Conservation (phyloP, 1,140 invertebrate species). For the Ganaspis sp. region DNA sequence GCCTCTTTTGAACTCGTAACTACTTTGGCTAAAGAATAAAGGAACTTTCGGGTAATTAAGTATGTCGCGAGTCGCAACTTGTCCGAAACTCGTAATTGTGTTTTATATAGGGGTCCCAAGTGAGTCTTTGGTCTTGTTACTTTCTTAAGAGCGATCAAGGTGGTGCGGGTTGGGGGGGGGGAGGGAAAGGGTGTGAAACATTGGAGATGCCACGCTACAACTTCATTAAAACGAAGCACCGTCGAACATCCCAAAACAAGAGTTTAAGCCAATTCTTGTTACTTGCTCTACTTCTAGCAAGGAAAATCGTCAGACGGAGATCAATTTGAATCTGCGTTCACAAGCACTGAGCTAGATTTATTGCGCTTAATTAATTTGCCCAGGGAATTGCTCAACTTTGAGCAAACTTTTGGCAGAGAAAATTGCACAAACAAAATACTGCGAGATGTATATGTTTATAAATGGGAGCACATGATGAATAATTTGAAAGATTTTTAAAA, state of each 20-base stretch:
- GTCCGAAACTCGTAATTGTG: constrained; percentile 28
- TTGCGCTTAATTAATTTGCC: background rate
- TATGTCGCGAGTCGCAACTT: constrained; percentile 10
- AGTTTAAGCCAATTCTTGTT: background rate
- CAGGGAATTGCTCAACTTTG: background rate
- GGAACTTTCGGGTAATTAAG: constrained; percentile 19
- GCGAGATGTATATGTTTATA: too few relatives aligned
- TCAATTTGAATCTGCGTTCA: background rate
- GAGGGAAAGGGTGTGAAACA: background rate
- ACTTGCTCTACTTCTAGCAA: background rate
- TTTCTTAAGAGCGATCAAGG: background rate
- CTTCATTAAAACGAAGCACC: constrained; percentile 25
- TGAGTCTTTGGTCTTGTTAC: constrained; percentile 1
- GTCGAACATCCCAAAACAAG: constrained; percentile 25
- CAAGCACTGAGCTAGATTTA: background rate
- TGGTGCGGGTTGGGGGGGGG: background rate
- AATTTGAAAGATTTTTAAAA: background rate
- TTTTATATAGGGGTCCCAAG: constrained; percentile 10
- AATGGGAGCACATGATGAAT: background rate
- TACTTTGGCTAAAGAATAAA: constrained; percentile 3
- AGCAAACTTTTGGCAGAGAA: too few relatives aligned
- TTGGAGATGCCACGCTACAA: constrained; percentile 2
- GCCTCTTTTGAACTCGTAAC: background rate
- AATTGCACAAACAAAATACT: too few relatives aligned
- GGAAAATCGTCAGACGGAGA: background rate